These are phyloP conservation scores for Ceyx cyanopectus DNA, from an alignment of 2,113 vertebrate genomes.

Conservation along the genomic window DNA sequence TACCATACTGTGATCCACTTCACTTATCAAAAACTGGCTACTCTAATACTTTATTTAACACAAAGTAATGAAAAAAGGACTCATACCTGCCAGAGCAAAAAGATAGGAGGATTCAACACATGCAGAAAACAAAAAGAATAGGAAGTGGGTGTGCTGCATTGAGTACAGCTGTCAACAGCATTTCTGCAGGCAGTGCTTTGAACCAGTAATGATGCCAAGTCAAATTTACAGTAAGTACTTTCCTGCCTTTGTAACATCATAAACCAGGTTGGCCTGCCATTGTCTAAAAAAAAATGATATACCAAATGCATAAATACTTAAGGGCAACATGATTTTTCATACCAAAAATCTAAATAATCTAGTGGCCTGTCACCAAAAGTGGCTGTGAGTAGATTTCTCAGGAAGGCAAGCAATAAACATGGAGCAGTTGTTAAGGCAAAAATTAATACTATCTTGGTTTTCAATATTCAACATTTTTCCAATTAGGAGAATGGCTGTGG, in stretches of 20 bases:
- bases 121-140: neutral
- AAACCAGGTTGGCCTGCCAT: neutral
- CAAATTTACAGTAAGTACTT: constrained; percentile 9
- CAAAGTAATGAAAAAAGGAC: neutral
- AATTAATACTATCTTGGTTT: no score
- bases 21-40: neutral
- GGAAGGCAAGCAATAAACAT: neutral
- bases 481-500: no score
- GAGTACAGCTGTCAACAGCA: constrained; percentile 40
- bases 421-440: no score
- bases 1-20: constrained; percentile 14
- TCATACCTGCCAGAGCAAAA: neutral
- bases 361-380: neutral
- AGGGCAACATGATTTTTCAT: neutral
- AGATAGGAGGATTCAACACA: neutral
- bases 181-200: constrained; percentile 53
- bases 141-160: neutral
- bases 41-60: neutral
- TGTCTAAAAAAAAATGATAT: neutral
- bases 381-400: neutral
- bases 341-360: neutral
- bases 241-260: neutral
- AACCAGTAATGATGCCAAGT: constrained; percentile 31
- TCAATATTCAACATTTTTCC: no score
- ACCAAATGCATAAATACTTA: neutral